Base-by-base conservation (phyloP, 2,888 invertebrate species). In the Coleophora deauratella region DNA sequence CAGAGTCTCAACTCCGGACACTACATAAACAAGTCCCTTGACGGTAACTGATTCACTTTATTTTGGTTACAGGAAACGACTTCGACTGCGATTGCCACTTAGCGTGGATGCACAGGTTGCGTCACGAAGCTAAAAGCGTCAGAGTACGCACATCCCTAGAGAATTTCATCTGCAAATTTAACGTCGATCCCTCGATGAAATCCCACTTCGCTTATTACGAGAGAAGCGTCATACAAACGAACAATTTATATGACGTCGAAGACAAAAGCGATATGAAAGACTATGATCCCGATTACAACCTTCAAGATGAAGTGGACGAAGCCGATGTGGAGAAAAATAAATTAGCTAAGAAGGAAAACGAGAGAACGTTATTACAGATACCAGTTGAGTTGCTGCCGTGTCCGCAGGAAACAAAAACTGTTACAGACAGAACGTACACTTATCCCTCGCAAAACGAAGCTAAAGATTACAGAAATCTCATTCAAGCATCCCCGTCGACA, bases 1-100 rank as follows among this genome's bases (percentile, higher is more conserved):
- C n/a, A n/a, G n/a, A n/a, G n/a, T n/a, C n/a, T n/a, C n/a, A n/a
- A n/a, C n/a, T n/a, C n/a, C n/a, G n/a, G n/a, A n/a, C n/a, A n/a
- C n/a, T n/a, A n/a, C n/a, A n/a, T n/a, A n/a, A n/a, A n/a, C n/a
- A n/a, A n/a, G n/a, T n/a, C n/a, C n/a, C n/a, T n/a, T n/a, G n/a
- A n/a, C n/a, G n/a, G n/a, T n/a, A n/a, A n/a, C n/a, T 67, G 67
- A 67, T 67, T 59, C 63, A 66, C 48, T 43, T 47, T 47, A 59
- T 56, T 46, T 67, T 81, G 77, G 74, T 89, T 88, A 40, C 91
- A 95, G 95, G 91, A 60, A 95, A 95, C 81, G 91, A 90, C 61
- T 91, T 95, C 75, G 87, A 90, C 66, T 95, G 95, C 81, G 93
- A 94, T 80, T 94, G 94, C 69, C 92, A 93, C 55, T 87, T 95